Percentiles rank a stretch among this genome's conserved stretches.
Conservation (phyloP, 2,888 invertebrate species). For the Drosophila cyrtoloma region DNA sequence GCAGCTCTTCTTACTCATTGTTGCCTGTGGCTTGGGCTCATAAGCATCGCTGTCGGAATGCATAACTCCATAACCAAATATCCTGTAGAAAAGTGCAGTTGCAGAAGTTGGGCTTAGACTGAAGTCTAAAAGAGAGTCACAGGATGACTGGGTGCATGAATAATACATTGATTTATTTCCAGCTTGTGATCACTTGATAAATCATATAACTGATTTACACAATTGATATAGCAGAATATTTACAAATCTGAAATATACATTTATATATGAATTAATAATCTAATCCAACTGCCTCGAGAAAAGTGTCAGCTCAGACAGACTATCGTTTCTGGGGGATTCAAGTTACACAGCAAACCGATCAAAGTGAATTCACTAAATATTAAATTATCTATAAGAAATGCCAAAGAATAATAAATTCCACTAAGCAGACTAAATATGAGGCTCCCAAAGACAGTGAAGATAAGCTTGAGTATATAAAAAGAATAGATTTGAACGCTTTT, state of each 20-base stretch:
- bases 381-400: neutral
- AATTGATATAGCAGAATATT: neutral
- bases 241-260: neutral
- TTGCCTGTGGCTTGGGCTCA: constrained; percentile 37
- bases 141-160: neutral
- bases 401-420: neutral
- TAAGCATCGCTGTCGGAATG: constrained; percentile 42
- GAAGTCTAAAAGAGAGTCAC: neutral
- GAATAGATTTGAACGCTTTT: neutral
- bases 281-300: neutral
- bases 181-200: neutral
- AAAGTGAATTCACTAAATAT: neutral
- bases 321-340: no score
- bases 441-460: neutral
- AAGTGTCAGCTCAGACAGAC: neutral
- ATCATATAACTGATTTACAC: neutral
- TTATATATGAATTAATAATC: neutral
- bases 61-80: constrained; percentile 19
- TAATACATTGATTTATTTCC: neutral
- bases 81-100: neutral
- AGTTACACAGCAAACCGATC: neutral
- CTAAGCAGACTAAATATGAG: neutral
- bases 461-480: neutral
- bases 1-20: constrained; percentile 6
- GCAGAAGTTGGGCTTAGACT: neutral